These are phyloP conservation scores for Poeciliopsis turrubarensis DNA, from an alignment of 2,113 vertebrate species.

Conservation along the genomic window DNA sequence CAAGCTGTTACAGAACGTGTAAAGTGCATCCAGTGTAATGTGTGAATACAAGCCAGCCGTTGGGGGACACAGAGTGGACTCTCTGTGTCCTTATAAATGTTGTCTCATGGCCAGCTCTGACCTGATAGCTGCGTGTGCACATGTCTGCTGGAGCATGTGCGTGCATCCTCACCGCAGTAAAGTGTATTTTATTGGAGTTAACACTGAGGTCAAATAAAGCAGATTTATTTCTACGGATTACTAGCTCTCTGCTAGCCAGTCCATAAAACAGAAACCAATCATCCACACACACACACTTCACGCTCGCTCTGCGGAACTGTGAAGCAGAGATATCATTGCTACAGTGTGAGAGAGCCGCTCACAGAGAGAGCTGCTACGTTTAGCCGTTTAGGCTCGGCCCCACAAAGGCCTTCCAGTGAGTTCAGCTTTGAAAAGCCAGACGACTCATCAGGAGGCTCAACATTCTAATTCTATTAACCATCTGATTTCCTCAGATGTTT, in stretches of 20 bases:
- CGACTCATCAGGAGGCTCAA: not conserved
- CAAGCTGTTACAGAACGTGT: not conserved
- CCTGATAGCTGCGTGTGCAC: constrained; percentile 37
- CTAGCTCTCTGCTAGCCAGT: constrained; percentile 72
- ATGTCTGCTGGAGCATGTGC: constrained; percentile 8
- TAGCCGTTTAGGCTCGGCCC: constrained; percentile 53
- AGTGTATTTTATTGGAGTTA: constrained; percentile 80
- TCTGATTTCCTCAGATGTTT: not conserved
- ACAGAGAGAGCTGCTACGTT: constrained; percentile 53
- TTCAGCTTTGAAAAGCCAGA: constrained; percentile 3
- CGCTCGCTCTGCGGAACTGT: constrained; percentile 51
- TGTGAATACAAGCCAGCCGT: not conserved
- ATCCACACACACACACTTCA: constrained; percentile 63
- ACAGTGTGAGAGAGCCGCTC: constrained; percentile 49
- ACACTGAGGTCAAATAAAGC: constrained; percentile 79
- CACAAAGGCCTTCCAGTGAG: constrained; percentile 34
- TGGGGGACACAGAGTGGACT: constrained; percentile 35
- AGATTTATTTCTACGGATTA: constrained; percentile 77
- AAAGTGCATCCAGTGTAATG: not conserved
- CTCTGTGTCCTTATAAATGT: constrained; percentile 67
- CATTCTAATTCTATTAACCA: not conserved
- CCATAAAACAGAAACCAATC: constrained; percentile 83
- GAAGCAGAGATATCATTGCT: constrained; percentile 65
- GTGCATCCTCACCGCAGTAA: constrained; percentile 71
- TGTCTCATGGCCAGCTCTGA: constrained; percentile 60